Evolutionary conservation across 2,797 vertebrate species (phyloP).

Genomic region (Loriculus beryllinus): DNA sequence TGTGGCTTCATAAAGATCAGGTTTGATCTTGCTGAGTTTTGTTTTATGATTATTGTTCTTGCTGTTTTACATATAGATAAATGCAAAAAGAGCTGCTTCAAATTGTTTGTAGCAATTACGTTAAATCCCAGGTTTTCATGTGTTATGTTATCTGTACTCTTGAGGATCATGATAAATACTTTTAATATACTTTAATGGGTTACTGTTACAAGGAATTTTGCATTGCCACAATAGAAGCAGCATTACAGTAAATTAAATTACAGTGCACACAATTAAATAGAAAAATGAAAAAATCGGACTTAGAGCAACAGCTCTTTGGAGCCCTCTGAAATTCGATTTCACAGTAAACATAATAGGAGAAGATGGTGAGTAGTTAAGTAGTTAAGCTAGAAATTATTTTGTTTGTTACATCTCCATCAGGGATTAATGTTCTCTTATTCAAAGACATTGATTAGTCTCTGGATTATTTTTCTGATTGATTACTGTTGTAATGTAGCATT

Average conservation of each 20-base stretch:
- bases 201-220: constrained; percentile 67
- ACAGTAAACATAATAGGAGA: constrained; percentile 40
- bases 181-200: constrained; percentile 78
- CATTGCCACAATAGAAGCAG: constrained; percentile 61
- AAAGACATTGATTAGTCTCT: constrained; percentile 60
- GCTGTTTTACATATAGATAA: constrained; percentile 48
- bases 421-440: constrained; percentile 65
- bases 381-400: constrained; percentile 48
- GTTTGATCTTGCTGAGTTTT: constrained; percentile 37
- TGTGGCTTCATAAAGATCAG: background rate
- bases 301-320: constrained; percentile 55
- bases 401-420: constrained; percentile 50
- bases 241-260: constrained; percentile 75
- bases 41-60: constrained; percentile 19
- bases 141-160: constrained; percentile 54
- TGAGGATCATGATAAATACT: constrained; percentile 76
- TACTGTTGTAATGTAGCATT: constrained; percentile 30
- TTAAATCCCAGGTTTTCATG: constrained; percentile 61
- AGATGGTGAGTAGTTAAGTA: constrained; percentile 50
- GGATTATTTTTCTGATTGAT: constrained; percentile 70
- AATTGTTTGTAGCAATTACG: constrained; percentile 69
- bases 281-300: constrained; percentile 58
- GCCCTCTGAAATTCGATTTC: constrained; percentile 58
- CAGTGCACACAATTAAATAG: constrained; percentile 72
- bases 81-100: constrained; percentile 29